Evolutionary conservation across 2,888 invertebrate species (phyloP), one percentile per base, ranked within the genome.

Genomic region (Scaptomyza flava): DNA sequence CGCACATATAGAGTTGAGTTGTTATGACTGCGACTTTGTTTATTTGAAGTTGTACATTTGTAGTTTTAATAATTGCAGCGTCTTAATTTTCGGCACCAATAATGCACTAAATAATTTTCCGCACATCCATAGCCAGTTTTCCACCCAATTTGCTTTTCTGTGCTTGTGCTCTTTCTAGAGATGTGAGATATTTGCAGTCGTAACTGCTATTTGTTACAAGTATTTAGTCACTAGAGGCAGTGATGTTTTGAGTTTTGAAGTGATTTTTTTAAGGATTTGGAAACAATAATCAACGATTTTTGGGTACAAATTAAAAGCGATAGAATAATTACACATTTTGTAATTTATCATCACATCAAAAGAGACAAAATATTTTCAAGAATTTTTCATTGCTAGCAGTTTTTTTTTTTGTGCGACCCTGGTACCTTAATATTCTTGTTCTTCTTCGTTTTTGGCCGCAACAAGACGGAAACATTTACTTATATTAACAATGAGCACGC

Each of bases 401-500:
- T 43, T 11, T 20, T 11, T 43, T 11, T 20, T 11, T 14, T 14
- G 3, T 31, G 63, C 23, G 45, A 1, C 63, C 63, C 63, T 63
- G 51, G 51, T 27, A 11, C 2, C 7, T n/a, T 12, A 51, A 17
- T 7, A 31, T 5, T 45, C 30, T 45, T 34, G 23, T 12, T 36
- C 45, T 20, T 23, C 20, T 34, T 14, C 9, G 50, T 9, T 23
- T 47, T 41, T 47, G 41, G 27, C 33, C 23, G 27, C n/a, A 51
- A 52, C 33, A 65, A 20, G 20, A 30, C 52, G 17, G 12, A 12
- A 46, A 23, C 20, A 33, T 56, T 59, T 53, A 42, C 71, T 71
- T 52, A 6, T 5, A 8, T 34, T 34, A 17, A 65, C 50, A 23
- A 92, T 92, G 92, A 75, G 90, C 27, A 83, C 89, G 17, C 90